Percentiles rank a stretch among this genome's conserved stretches.
Evolutionary conservation across 2,888 invertebrate genomes (phyloP).

Genomic region (Sphecodes monilicornis): DNA sequence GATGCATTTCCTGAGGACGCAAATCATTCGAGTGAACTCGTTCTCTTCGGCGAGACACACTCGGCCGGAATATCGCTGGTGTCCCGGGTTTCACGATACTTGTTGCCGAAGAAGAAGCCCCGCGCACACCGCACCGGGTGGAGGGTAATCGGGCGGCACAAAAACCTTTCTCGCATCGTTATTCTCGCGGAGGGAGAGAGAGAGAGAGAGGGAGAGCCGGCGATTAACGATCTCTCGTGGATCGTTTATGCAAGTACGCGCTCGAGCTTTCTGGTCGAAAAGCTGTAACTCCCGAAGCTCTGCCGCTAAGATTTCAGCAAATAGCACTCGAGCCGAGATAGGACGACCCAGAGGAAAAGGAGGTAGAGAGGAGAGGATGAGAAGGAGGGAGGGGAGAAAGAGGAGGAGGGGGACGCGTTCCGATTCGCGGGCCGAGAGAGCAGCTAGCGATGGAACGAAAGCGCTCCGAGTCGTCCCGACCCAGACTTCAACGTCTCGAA

Average conservation of each 20-base stretch:
- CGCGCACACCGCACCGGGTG: background rate
- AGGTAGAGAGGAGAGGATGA: background rate
- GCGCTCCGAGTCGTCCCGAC: constrained; percentile 3
- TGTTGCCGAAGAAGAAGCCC: background rate
- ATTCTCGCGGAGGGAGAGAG: background rate
- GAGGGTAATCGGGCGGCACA: constrained; percentile 19
- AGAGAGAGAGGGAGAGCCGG: background rate
- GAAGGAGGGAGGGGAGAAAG: background rate
- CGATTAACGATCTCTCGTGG: constrained; percentile 36
- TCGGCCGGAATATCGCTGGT: background rate
- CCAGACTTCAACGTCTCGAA: background rate
- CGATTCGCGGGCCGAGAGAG: constrained; percentile 5
- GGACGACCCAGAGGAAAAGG: constrained; percentile 13
- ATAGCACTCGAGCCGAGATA: constrained; percentile 59
- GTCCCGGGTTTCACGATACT: background rate
- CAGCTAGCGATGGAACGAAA: constrained; percentile 40
- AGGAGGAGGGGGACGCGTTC: constrained; percentile 4
- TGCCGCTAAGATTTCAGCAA: constrained; percentile 65
- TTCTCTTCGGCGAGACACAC: background rate
- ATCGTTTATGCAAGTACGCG: constrained; percentile 38
- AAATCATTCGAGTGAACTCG: background rate
- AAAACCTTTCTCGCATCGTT: constrained; percentile 33
- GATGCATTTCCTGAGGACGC: background rate
- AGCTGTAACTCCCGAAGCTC: constrained; percentile 32
- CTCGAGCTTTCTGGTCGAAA: constrained; percentile 32